Conservation (phyloP, 2,797 vertebrate species). For the Sparidentex hasta region DNA sequence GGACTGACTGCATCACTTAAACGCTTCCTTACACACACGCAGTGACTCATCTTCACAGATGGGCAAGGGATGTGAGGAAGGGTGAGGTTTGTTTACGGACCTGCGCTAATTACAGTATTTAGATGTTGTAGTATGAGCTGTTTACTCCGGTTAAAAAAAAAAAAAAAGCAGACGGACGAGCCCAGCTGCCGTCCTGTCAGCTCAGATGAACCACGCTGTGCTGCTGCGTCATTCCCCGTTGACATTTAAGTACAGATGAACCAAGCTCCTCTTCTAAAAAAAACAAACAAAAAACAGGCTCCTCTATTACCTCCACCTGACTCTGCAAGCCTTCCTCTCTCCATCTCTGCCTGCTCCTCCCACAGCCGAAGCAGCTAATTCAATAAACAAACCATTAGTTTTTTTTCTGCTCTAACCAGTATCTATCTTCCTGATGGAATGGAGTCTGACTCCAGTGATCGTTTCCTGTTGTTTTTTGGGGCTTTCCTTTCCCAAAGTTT, state of each 20-base stretch:
- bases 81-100: slow-evolving; percentile 67
- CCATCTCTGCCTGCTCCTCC: slow-evolving; percentile 32
- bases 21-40: slow-evolving; percentile 56
- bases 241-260: slow-evolving; percentile 61
- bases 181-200: slow-evolving; percentile 53
- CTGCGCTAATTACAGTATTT: slow-evolving; percentile 70
- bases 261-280: slow-evolving; percentile 18
- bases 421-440: slow-evolving; percentile 53
- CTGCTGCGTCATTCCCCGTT: slow-evolving; percentile 33
- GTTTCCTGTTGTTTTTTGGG: slow-evolving; percentile 52
- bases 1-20: slow-evolving; percentile 44
- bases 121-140: slow-evolving; percentile 54
- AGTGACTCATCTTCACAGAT: slow-evolving; percentile 71
- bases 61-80: slow-evolving; percentile 43
- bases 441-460: slow-evolving; percentile 42
- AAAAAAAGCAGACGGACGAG: slow-evolving; percentile 41
- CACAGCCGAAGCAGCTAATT: slow-evolving; percentile 43
- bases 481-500: slow-evolving; percentile 5
- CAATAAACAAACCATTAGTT: slow-evolving; percentile 62
- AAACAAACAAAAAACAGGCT: not conserved
- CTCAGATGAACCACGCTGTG: slow-evolving; percentile 27
- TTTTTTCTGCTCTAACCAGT: slow-evolving; percentile 38
- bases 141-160: slow-evolving; percentile 47
- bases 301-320: slow-evolving; percentile 42
- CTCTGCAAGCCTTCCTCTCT: slow-evolving; percentile 29